Conservation (phyloP, 35 echinoderm and acorn worm genomes). For the Patiria miniata region DNA sequence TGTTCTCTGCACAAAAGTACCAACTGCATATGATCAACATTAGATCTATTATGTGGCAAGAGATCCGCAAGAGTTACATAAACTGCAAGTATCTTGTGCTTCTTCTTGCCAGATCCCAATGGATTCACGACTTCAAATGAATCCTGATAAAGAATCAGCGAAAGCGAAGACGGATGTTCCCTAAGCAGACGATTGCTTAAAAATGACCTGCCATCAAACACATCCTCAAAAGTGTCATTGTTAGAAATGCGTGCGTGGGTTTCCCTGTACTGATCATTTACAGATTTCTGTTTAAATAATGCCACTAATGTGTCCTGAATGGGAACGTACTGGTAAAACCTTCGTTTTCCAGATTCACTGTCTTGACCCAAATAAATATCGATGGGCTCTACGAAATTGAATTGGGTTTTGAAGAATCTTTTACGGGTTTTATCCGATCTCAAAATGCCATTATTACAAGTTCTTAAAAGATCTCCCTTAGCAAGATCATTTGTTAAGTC, state of each 20-base stretch:
- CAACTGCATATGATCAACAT: slow-evolving; percentile 48
- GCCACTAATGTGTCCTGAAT: not conserved
- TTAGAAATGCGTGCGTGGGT: slow-evolving; percentile 3
- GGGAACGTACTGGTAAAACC: slow-evolving; percentile 34
- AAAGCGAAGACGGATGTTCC: slow-evolving; percentile 16
- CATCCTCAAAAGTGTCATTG: slow-evolving; percentile 2
- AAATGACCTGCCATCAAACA: not conserved
- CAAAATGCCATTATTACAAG: slow-evolving; percentile 1
- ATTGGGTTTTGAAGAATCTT: slow-evolving; percentile 10
- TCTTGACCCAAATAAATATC: slow-evolving; percentile 21
- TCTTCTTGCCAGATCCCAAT: slow-evolving; percentile 48
- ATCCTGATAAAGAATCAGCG: slow-evolving; percentile 17
- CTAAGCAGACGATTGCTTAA: slow-evolving; percentile 31
- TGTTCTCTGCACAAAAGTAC: slow-evolving; percentile 62
- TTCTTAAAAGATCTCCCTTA: slow-evolving; percentile 15
- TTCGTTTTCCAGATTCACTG: not conserved
- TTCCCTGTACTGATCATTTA: not conserved
- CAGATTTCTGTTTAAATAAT: slow-evolving; percentile 2
- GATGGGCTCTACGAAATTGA: not conserved
- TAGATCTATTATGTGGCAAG: slow-evolving; percentile 35
- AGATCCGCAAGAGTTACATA: slow-evolving; percentile 71
- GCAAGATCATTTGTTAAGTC: slow-evolving; percentile 7
- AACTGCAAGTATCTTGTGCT: slow-evolving; percentile 72
- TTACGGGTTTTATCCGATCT: not conserved
- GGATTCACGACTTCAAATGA: slow-evolving; percentile 63